These are phyloP conservation scores for Coelogynopora nodosa DNA, from an alignment of 2,888 invertebrate species.

Conservation along the genomic window DNA sequence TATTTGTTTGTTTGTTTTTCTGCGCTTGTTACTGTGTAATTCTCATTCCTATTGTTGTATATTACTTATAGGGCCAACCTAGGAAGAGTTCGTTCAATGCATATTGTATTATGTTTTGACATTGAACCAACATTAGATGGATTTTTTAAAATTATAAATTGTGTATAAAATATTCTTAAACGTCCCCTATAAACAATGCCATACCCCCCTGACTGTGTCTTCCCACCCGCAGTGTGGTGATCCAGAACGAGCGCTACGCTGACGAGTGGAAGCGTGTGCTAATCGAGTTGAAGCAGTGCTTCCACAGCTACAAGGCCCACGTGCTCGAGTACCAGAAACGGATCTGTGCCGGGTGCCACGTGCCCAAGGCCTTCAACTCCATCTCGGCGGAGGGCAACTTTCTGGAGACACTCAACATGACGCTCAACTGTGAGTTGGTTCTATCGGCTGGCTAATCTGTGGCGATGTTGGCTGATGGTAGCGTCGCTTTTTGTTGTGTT, in stretches of 20 bases:
- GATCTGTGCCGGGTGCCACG: background rate
- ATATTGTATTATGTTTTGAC: too few relatives aligned
- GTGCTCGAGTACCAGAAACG: slow-evolving; percentile 76
- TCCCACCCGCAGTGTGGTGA: slow-evolving; percentile 74
- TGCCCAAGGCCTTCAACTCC: slow-evolving; percentile 59
- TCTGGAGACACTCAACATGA: slow-evolving; percentile 96
- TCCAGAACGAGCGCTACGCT: slow-evolving; percentile 87
- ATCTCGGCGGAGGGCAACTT: slow-evolving; percentile 82
- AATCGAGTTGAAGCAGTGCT: slow-evolving; percentile 77
- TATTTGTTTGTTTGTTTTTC: too few relatives aligned
- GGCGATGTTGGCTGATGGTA: too few relatives aligned
- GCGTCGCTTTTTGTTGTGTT: too few relatives aligned
- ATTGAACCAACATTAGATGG: background rate
- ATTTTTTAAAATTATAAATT: background rate
- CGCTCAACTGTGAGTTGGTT: slow-evolving; percentile 79
- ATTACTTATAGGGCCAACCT: too few relatives aligned
- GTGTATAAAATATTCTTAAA: background rate
- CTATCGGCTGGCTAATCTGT: too few relatives aligned
- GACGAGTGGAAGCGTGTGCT: slow-evolving; percentile 94
- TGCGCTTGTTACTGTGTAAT: too few relatives aligned
- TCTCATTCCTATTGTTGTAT: too few relatives aligned
- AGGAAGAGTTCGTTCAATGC: too few relatives aligned
- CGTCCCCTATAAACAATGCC: background rate
- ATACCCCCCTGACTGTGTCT: background rate
- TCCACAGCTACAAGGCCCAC: slow-evolving; percentile 81